Conservation (phyloP, 2,797 vertebrate genomes). For the Enteromius anoplus region DNA sequence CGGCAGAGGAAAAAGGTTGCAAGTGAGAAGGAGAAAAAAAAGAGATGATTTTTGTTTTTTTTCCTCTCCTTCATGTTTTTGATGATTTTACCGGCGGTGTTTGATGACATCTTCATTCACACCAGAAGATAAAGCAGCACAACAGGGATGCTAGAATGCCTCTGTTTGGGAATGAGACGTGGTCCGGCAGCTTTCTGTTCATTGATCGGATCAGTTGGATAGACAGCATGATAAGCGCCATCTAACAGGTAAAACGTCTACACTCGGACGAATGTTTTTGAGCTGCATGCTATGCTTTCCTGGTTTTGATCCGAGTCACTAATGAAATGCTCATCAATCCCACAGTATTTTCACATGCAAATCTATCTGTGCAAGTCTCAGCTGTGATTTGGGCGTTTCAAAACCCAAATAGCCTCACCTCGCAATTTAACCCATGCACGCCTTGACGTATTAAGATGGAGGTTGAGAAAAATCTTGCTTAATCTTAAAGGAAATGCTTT, state of each 20-base stretch:
- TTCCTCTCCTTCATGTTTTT: neutral
- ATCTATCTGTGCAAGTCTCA: constrained; percentile 19
- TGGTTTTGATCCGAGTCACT: constrained; percentile 24
- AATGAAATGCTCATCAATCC: constrained; percentile 27
- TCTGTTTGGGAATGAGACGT: constrained; percentile 42
- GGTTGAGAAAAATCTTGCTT: neutral
- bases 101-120: constrained; percentile 37
- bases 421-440: neutral
- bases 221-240: constrained; percentile 38
- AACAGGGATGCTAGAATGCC: constrained; percentile 22
- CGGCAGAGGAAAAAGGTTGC: constrained; percentile 28
- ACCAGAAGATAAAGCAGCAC: neutral
- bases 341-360: constrained; percentile 40
- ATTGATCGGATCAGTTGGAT: constrained; percentile 43
- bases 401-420: neutral
- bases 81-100: constrained; percentile 54
- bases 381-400: constrained; percentile 9
- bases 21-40: constrained; percentile 52
- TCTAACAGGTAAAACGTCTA: constrained; percentile 51
- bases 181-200: constrained; percentile 14
- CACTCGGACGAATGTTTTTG: neutral
- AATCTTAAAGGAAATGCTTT: neutral
- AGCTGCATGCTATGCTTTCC: neutral
- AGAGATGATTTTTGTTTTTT: constrained; percentile 60
- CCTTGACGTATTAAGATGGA: constrained; percentile 27